phyloP scores from a whole-genome alignment of 2,888 invertebrate species.

The Amphipyra berbera region DNA sequence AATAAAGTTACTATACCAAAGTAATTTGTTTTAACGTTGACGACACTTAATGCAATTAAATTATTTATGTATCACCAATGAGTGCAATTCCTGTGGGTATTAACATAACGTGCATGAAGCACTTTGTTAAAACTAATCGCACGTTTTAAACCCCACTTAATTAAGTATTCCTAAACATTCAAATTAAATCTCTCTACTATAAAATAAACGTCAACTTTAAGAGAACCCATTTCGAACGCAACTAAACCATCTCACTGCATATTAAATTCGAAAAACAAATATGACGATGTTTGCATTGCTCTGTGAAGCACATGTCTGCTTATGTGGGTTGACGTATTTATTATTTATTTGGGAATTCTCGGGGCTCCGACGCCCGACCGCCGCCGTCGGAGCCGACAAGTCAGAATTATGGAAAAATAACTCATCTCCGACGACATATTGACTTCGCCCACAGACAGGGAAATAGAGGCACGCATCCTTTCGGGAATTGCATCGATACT shows the following conservation, averaged over 20 bases:
- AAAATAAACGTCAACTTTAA: conserved; percentile 27
- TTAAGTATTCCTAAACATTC: not conserved
- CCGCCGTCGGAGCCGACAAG: conserved; percentile 41
- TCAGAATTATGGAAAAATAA: conserved; percentile 87
- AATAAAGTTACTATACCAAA: too few species aligned
- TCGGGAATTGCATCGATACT: conserved; percentile 82
- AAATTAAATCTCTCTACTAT: conserved; percentile 14
- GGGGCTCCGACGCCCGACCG: conserved; percentile 65
- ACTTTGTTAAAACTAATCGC: conserved; percentile 22
- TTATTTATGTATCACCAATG: conserved; percentile 38
- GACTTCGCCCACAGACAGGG: conserved; percentile 79
- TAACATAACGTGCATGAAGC: conserved; percentile 15
- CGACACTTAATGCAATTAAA: conserved; percentile 35
- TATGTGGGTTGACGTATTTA: conserved; percentile 82
- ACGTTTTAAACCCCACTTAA: conserved; percentile 13
- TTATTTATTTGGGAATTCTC: conserved; percentile 89
- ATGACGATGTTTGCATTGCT: conserved; percentile 64
- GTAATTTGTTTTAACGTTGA: too few species aligned
- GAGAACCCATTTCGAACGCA: conserved; percentile 49
- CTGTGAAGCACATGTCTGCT: conserved; percentile 57
- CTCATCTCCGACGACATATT: conserved; percentile 87
- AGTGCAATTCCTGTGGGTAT: conserved; percentile 20
- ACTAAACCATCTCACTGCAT: conserved; percentile 67
- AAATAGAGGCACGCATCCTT: conserved; percentile 77
- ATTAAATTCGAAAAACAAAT: conserved; percentile 76